phyloP scores from a whole-genome alignment of 2,888 invertebrate species.

The Arctia plantaginis region DNA sequence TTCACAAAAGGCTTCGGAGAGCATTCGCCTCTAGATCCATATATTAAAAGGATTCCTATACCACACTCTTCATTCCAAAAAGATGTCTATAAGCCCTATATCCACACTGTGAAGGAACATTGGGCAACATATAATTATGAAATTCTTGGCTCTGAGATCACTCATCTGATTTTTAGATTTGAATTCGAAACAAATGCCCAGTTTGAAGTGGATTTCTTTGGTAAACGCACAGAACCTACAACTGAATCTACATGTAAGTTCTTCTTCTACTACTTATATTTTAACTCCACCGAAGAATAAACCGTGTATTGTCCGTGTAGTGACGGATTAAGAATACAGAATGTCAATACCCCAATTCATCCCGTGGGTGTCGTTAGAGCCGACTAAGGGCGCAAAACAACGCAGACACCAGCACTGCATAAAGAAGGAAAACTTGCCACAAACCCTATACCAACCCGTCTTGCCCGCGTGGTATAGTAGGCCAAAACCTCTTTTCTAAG shows the following conservation, averaged over 20 bases:
- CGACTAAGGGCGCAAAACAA: too few species aligned
- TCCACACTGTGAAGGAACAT: background rate
- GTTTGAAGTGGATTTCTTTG: conserved; percentile 1
- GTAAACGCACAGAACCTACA: background rate
- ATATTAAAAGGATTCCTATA: background rate
- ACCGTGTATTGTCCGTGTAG: too few species aligned
- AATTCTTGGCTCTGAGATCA: background rate
- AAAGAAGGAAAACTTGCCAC: too few species aligned
- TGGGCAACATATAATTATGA: conserved; percentile 8
- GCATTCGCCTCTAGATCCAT: background rate
- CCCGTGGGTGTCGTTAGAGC: too few species aligned
- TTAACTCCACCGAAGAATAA: background rate
- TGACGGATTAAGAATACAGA: too few species aligned
- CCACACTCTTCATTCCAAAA: background rate
- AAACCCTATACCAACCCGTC: too few species aligned
- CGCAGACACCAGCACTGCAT: too few species aligned
- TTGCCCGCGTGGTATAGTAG: too few species aligned
- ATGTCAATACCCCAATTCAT: too few species aligned
- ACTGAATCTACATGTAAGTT: conserved; percentile 1
- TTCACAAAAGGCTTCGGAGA: background rate
- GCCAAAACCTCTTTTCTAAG: too few species aligned
- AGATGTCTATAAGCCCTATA: background rate
- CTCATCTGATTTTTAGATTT: conserved; percentile 11
- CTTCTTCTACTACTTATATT: background rate
- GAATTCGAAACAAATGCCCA: conserved; percentile 3